Evolutionary conservation across 1,140 invertebrate genomes (phyloP).

Genomic region (Drosophila cardini): DNA sequence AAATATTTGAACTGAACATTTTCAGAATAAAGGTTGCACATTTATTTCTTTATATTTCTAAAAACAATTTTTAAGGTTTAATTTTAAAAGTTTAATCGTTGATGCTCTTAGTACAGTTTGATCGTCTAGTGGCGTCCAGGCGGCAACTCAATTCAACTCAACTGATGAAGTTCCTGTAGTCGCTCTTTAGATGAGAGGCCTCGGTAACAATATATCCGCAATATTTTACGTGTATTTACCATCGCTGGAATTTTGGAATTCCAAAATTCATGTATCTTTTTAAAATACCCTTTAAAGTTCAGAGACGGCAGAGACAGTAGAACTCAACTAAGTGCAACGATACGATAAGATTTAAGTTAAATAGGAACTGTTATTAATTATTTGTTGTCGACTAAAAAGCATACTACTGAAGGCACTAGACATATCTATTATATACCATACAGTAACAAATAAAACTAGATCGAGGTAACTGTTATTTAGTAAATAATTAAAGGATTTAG

Average conservation of each 20-base stretch:
- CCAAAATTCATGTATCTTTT: constrained; percentile 61
- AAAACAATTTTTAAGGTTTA: constrained; percentile 15
- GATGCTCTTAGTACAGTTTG: constrained; percentile 14
- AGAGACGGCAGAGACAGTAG: constrained; percentile 57
- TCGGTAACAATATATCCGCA: constrained; percentile 55
- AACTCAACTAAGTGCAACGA: constrained; percentile 32
- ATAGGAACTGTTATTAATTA: constrained; percentile 30
- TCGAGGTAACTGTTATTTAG: background rate
- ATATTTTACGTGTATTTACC: constrained; percentile 83
- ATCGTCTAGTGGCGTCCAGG: constrained; percentile 68
- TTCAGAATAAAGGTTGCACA: background rate
- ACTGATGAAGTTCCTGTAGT: constrained; percentile 55
- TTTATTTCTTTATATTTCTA: constrained; percentile 42
- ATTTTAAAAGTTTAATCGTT: background rate
- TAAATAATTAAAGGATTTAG: background rate
- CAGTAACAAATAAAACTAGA: background rate
- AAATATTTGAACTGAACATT: background rate
- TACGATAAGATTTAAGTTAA: constrained; percentile 3
- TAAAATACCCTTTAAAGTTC: constrained; percentile 55
- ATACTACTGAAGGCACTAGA: constrained; percentile 58
- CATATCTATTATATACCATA: constrained; percentile 15
- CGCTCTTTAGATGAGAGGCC: constrained; percentile 57
- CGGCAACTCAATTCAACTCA: constrained; percentile 56
- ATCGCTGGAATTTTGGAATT: constrained; percentile 66
- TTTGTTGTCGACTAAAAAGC: constrained; percentile 50